Base-by-base conservation (phyloP, 2,797 vertebrate genomes). In the Lemur catta region DNA sequence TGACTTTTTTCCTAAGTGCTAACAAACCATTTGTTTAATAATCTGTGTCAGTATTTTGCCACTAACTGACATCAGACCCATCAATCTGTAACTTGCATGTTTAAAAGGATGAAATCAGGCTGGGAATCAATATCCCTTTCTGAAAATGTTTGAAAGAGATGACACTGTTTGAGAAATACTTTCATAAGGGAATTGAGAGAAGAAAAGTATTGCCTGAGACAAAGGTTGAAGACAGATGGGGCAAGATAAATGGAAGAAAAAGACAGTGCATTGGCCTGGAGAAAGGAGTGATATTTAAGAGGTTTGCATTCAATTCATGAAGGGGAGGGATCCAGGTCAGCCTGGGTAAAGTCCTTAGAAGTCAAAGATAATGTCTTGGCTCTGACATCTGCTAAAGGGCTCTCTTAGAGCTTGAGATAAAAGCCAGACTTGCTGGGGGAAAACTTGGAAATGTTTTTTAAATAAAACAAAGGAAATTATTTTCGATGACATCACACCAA, bases 391-490 rank as follows among this genome's bases (percentile, higher is more conserved):
- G 90, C 61, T 65, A n/a, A 92, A 93, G 33, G 33, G 35, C 52
- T 85, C 81, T 92, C 69, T 94, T 48, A 72, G 50, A 93, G 79
- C n/a, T 78, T 43, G 17, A 95, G 91, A 98, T 91, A 94, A 97
- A 98, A 97, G 81, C 81, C 95, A 97, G 90, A 35, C 48, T 93
- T 57, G 75, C 92, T 92, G 30, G 15, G 43, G 87, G 82, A 78
- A 94, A 94, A 96, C 93, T 96, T 96, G 93, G 96, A 96, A 96
- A 65, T 30, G 30, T 88, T 71, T 91, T 90, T 95, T 55, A 95
- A 96, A 91, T 91, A 95, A 97, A 97, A 97, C 93, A 98, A 97
- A 97, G 63, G 84, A 82, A 95, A 97, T 97, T 96, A 67, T 94
- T 96, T 91, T 93, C 84, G 78, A 95, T 97, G 96, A 97, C 88